Conservation (phyloP, 2,888 invertebrate genomes). For the Gari tellinella region DNA sequence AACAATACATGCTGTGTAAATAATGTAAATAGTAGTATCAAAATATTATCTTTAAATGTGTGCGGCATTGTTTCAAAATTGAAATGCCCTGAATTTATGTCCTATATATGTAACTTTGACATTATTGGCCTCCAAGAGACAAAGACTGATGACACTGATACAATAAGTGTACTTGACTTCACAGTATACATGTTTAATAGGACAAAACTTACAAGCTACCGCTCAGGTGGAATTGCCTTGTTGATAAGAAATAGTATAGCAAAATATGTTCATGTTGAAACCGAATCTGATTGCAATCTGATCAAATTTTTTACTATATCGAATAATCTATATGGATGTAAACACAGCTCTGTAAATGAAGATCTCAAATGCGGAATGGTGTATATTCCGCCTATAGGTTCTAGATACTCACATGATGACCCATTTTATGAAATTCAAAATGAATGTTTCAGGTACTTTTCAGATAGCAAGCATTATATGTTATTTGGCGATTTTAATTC, state of each 20-base stretch:
- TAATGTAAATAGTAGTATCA: no score
- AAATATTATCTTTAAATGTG: no score
- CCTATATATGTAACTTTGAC: no score
- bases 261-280: not conserved
- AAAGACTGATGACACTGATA: no score
- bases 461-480: not conserved
- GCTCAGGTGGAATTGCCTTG: conserved; percentile 15
- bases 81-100: no score
- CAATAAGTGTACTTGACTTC: no score
- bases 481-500: conserved; percentile 24
- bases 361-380: conserved; percentile 14
- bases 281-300: not conserved
- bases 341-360: no score
- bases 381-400: conserved; percentile 17
- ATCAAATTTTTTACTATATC: conserved; percentile 7
- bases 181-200: not conserved
- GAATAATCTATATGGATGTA: not conserved
- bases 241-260: not conserved
- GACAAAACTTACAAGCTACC: not conserved
- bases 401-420: conserved; percentile 7
- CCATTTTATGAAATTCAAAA: conserved; percentile 10
- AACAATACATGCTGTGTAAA: no score
- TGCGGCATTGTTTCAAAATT: no score
- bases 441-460: not conserved
- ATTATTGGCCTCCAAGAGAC: no score